phyloP scores from a whole-genome alignment of 2,797 vertebrate species.

The Anableps anableps region DNA sequence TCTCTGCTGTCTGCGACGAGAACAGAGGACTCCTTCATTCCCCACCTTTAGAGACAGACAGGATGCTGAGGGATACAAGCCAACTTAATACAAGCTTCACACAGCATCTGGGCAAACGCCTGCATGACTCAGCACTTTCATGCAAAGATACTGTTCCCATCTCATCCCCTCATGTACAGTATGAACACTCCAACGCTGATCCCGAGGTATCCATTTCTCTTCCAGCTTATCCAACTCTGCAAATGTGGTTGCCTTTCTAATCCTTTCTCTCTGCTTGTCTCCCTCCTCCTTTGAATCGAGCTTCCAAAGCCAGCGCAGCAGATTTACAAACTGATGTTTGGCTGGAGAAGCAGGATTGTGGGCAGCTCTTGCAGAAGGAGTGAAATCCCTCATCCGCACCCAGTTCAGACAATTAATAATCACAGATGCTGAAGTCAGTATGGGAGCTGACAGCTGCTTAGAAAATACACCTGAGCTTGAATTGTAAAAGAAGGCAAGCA shows the following conservation, averaged over 20 bases:
- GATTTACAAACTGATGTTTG: conserved; percentile 59
- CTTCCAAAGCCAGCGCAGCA: conserved; percentile 56
- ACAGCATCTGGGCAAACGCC: conserved; percentile 68
- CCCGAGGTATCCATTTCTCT: conserved; percentile 41
- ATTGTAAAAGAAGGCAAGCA: conserved; percentile 27
- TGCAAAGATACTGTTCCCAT: conserved; percentile 29
- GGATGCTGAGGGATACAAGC: conserved; percentile 53
- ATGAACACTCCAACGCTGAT: conserved; percentile 40
- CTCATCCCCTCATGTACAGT: conserved; percentile 18
- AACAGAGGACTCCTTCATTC: conserved; percentile 44
- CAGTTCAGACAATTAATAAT: conserved; percentile 26
- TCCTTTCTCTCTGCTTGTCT: conserved; percentile 50
- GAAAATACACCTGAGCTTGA: conserved; percentile 42
- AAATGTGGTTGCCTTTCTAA: conserved; percentile 41
- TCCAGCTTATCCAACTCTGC: conserved; percentile 34
- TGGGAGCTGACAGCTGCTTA: conserved; percentile 28
- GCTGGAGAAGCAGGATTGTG: conserved; percentile 33
- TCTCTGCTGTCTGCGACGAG: conserved; percentile 35
- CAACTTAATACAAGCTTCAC: conserved; percentile 40
- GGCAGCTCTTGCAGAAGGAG: conserved; percentile 36
- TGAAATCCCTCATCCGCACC: conserved; percentile 44
- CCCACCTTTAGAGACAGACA: conserved; percentile 33
- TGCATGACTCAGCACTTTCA: conserved; percentile 71
- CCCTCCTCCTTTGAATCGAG: conserved; percentile 34
- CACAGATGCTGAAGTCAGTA: conserved; percentile 56